Conservation (phyloP, 2,888 invertebrate species). For the Lasioglossum malachurum region DNA sequence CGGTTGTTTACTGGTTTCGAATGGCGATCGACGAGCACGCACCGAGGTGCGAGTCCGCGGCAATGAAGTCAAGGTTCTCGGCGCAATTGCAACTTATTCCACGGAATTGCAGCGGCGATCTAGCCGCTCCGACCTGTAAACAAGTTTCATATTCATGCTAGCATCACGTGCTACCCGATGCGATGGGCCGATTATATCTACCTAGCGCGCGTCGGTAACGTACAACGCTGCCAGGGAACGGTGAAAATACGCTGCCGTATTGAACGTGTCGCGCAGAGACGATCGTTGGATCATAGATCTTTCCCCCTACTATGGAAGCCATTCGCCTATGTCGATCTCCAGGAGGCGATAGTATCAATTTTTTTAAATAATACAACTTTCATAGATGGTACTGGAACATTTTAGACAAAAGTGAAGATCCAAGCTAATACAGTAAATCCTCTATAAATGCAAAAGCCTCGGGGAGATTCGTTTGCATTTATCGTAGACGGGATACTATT, state of each 20-base stretch:
- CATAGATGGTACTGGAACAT: too few species aligned
- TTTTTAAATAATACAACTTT: not conserved
- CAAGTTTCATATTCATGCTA: slow-evolving; percentile 67
- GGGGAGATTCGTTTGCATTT: too few species aligned
- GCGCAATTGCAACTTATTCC: slow-evolving; percentile 64
- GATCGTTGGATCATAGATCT: not conserved
- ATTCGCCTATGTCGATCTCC: not conserved
- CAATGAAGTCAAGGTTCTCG: slow-evolving; percentile 65
- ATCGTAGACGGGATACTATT: too few species aligned
- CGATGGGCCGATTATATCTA: slow-evolving; percentile 29
- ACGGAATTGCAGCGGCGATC: slow-evolving; percentile 47
- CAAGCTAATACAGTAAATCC: too few species aligned
- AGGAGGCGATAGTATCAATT: not conserved
- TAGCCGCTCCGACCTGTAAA: slow-evolving; percentile 60
- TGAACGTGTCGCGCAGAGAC: not conserved
- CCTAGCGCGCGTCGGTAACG: slow-evolving; percentile 23
- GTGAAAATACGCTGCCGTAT: slow-evolving; percentile 24
- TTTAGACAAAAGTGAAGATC: too few species aligned
- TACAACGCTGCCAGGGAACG: slow-evolving; percentile 43
- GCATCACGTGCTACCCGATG: slow-evolving; percentile 45
- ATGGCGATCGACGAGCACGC: slow-evolving; percentile 31
- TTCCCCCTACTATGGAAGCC: not conserved
- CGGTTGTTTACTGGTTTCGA: not conserved
- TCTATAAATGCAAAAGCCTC: too few species aligned
- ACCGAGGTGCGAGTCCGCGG: slow-evolving; percentile 35